Evolutionary conservation across 1,140 invertebrate species (phyloP), one percentile per base, ranked within the genome.

Genomic region (Lucilia sericata): DNA sequence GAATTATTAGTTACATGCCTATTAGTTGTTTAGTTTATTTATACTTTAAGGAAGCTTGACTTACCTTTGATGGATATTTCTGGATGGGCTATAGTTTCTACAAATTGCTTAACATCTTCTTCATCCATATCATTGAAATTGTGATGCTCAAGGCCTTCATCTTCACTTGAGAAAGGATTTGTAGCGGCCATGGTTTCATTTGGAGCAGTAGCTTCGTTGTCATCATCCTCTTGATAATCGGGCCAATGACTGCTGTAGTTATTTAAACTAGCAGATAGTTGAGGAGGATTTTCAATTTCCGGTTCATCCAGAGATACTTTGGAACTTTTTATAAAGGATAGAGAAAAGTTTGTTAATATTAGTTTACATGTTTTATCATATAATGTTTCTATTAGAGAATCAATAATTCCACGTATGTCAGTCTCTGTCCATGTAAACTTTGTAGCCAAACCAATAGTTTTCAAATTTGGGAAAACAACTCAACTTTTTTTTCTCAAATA

Each of bases 161-260:
- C 89, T 83, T 90, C 90, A 78, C 88, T 90, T 10, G 89, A 90
- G 84, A 90, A 90, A 42, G 89, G 89, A 86, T 90, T 90, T 12
- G 86, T 88, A 55, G 78, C 42, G 70, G 55, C 51, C 21, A 17
- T 30, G n/a, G 13, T 82, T 49, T 30, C 55, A 25, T 74, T 74
- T 55, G 30, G 5, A n/a, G 30, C 19, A 8, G 36, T 42, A 0
- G 42, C 13, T 36, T 80, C 30, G 55, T 30, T 83, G 19, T 81
- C 76, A 14, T 51, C 55, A 9, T 70, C 30, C 13, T 76, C 25
- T 34, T 34, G 51, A 55, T 83, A 30, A 55, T 34, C n/a, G 10
- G 74, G 21, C 83, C 42, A 83, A 75, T 76, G 75, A 78, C 75
- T 78, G n/a, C 55, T 55, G 21, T 82, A 82, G n/a, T 82, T 65